Conservation (phyloP, 2,113 vertebrate species). For the Panthera uncia region DNA sequence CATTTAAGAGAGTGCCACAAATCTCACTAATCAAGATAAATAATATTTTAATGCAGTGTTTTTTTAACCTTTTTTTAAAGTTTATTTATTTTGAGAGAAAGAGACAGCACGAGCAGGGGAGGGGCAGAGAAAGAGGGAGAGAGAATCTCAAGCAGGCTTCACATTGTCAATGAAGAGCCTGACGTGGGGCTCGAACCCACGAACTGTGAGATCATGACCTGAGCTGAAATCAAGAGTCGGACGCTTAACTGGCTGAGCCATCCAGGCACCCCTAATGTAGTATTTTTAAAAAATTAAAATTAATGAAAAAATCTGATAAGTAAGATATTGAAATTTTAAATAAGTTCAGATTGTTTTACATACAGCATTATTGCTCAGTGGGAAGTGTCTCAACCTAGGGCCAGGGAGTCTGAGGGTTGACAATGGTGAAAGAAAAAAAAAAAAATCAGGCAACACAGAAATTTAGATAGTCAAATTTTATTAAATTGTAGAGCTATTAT, state of each 20-base stretch:
- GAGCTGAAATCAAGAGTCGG: no score
- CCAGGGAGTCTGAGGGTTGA: background rate
- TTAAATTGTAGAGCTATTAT: background rate
- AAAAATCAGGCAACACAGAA: background rate
- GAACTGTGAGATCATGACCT: no score
- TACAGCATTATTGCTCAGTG: background rate
- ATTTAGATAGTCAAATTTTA: background rate
- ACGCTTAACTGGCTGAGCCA: no score
- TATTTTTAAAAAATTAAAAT: background rate
- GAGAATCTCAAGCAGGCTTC: no score
- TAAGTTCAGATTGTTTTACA: background rate
- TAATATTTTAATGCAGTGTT: background rate
- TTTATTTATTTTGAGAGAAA: no score
- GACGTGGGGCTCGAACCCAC: no score
- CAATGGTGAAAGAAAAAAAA: background rate
- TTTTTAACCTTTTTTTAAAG: no score
- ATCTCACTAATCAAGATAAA: background rate
- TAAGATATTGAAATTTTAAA: background rate
- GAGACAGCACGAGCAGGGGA: no score
- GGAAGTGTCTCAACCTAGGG: background rate
- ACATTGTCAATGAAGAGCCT: no score
- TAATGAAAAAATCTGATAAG: background rate
- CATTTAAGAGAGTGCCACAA: background rate
- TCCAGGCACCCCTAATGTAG: background rate
- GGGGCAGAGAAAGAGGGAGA: no score